Evolutionary conservation across 2,797 vertebrate species (phyloP).

Genomic region (Novumbra hubbsi): DNA sequence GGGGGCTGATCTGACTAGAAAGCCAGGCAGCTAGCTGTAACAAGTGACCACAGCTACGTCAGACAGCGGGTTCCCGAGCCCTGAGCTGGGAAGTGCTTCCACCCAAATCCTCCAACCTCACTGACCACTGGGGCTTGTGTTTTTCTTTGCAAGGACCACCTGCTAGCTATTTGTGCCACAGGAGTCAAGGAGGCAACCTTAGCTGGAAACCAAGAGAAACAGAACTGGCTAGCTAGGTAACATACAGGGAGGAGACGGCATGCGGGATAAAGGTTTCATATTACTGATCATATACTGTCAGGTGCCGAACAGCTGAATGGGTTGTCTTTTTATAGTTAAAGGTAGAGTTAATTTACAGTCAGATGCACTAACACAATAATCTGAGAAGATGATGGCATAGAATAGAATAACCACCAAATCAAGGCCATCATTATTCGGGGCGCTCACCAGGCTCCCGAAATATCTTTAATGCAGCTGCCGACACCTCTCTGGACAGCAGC

Average conservation of each 20-base stretch:
- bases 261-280: background rate
- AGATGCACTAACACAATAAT: background rate
- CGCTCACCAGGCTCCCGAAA: slow-evolving; percentile 60
- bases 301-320: background rate
- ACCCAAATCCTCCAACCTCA: slow-evolving; percentile 4
- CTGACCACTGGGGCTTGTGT: slow-evolving; percentile 33
- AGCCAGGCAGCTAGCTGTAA: background rate
- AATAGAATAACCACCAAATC: slow-evolving; percentile 50
- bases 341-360: background rate
- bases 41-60: background rate
- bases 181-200: slow-evolving; percentile 1
- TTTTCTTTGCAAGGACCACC: background rate
- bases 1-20: background rate
- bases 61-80: slow-evolving; percentile 1
- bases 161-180: slow-evolving; percentile 1
- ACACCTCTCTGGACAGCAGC: slow-evolving; percentile 68
- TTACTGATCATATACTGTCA: background rate
- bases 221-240: background rate
- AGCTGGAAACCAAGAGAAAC: slow-evolving; percentile 9
- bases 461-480: slow-evolving; percentile 71
- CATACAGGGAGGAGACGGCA: background rate
- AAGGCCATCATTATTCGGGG: slow-evolving; percentile 65
- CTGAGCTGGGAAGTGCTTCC: slow-evolving; percentile 13
- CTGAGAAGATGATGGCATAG: background rate
- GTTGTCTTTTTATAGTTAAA: background rate